These are phyloP conservation scores for Pardosa pseudoannulata DNA, from an alignment of 2,888 invertebrate genomes.

Conservation along the genomic window DNA sequence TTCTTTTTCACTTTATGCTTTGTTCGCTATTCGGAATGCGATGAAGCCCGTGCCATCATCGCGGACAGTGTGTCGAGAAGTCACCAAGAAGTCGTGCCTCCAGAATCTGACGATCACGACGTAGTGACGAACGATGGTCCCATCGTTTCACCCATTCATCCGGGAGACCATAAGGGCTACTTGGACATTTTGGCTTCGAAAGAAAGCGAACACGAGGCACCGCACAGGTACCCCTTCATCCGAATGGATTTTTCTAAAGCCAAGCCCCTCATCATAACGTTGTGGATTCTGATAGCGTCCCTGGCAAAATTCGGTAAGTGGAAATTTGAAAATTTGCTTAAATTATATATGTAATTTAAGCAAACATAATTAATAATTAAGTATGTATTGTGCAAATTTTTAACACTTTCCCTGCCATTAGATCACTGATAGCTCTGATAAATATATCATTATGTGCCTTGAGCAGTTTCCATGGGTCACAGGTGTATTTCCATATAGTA, in stretches of 20 bases:
- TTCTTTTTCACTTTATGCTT: not conserved
- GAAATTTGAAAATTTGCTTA: too few species aligned
- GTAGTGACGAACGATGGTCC: constrained; percentile 23
- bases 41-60: constrained; percentile 61
- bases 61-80: constrained; percentile 58
- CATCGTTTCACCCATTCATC: constrained; percentile 47
- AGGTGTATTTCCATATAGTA: too few species aligned
- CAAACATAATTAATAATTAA: too few species aligned
- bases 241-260: constrained; percentile 72
- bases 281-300: constrained; percentile 79
- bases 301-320: constrained; percentile 79
- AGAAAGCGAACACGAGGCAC: constrained; percentile 4
- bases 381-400: too few species aligned
- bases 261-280: constrained; percentile 77
- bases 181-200: constrained; percentile 28
- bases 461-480: too few species aligned
- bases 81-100: constrained; percentile 68
- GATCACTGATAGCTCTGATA: too few species aligned
- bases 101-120: constrained; percentile 53
- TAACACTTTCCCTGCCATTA: too few species aligned
- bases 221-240: constrained; percentile 46
- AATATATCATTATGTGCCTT: too few species aligned
- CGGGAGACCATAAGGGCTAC: constrained; percentile 26
- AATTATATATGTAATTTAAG: too few species aligned
- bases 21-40: not conserved